Evolutionary conservation across 2,113 vertebrate genomes (phyloP).

Genomic region (Antechinus stuartii): DNA sequence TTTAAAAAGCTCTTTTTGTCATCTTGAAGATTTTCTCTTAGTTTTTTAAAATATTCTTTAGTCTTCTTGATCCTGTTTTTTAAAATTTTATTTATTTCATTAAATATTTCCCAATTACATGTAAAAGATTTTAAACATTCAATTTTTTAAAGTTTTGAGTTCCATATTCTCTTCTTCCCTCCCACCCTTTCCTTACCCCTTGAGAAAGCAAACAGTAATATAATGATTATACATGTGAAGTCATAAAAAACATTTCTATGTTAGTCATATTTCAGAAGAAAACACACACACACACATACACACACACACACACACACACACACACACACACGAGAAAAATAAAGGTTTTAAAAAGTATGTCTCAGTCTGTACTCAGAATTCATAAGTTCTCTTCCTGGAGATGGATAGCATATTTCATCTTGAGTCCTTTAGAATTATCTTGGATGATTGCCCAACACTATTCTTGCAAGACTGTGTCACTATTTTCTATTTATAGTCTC

Average conservation of each 20-base stretch:
- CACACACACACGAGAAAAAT: no score
- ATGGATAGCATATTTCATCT: background rate
- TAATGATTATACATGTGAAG: no score
- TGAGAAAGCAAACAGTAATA: no score
- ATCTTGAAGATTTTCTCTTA: background rate
- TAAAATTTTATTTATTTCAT: background rate
- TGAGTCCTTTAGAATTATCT: background rate
- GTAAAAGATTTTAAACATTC: background rate
- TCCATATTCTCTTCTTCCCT: background rate
- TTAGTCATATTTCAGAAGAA: no score
- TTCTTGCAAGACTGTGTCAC: background rate
- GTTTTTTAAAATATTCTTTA: background rate
- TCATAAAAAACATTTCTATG: no score
- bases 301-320: no score
- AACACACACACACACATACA: no score
- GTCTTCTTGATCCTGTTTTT: background rate
- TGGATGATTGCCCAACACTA: background rate
- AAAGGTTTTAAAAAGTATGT: no score
- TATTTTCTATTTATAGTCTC: background rate
- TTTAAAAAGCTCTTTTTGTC: background rate
- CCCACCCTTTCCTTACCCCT: background rate
- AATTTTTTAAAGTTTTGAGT: background rate
- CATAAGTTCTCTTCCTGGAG: no score
- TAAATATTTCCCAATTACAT: background rate
- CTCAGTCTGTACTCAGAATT: no score